These are phyloP conservation scores for Agrilus biguttatus DNA, from an alignment of 2,888 invertebrate species.

Conservation along the genomic window DNA sequence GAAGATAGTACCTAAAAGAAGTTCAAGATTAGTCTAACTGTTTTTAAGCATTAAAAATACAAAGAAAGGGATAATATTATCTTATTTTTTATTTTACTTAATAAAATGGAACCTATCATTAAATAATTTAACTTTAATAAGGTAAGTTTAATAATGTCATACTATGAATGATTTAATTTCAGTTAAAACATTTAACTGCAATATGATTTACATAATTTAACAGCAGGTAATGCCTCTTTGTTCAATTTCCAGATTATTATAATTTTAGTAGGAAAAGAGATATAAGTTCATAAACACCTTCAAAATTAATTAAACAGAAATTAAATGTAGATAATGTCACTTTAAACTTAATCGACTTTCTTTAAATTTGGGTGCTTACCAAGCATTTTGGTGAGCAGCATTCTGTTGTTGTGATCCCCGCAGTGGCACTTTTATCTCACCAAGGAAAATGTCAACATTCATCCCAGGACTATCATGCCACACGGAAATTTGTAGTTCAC, in stretches of 20 bases:
- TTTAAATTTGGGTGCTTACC: slow-evolving; percentile 37
- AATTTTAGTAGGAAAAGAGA: slow-evolving; percentile 1
- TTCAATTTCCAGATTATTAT: background rate
- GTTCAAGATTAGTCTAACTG: slow-evolving; percentile 2
- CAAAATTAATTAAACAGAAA: background rate
- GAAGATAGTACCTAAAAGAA: slow-evolving; percentile 55
- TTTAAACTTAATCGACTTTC: background rate
- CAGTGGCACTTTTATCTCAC: slow-evolving; percentile 71
- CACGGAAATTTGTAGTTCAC: slow-evolving; percentile 66
- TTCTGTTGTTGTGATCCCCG: slow-evolving; percentile 51
- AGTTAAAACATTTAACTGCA: no score
- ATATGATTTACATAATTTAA: slow-evolving; percentile 2
- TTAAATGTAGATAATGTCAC: background rate
- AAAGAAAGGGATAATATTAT: no score
- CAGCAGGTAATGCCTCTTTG: background rate
- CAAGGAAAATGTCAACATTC: slow-evolving; percentile 72
- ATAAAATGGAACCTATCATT: no score
- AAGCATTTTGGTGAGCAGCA: slow-evolving; percentile 50
- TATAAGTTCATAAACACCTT: background rate
- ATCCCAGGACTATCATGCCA: slow-evolving; percentile 75
- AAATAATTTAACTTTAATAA: no score
- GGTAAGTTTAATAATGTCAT: no score
- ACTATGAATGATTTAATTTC: no score
- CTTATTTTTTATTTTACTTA: no score
- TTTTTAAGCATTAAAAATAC: background rate